Evolutionary conservation across 2,888 invertebrate species (phyloP).

Genomic region (Lepeophtheirus nordmannii): DNA sequence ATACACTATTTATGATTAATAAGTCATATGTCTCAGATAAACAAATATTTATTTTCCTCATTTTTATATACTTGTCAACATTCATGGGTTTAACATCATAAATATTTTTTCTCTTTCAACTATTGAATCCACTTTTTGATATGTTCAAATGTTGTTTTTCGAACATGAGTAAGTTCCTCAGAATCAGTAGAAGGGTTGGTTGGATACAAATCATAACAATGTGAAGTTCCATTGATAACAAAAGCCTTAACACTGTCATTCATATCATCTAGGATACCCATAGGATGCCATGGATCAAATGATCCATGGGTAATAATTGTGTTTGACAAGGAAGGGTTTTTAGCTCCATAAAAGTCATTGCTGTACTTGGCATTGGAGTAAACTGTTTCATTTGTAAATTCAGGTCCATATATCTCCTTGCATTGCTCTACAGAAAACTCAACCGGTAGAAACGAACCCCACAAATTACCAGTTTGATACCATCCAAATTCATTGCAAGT

Average conservation of each 20-base stretch:
- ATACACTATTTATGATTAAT: too few species aligned
- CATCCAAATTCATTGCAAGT: conserved; percentile 5
- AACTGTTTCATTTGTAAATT: not conserved
- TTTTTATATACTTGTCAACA: too few species aligned
- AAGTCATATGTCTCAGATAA: too few species aligned
- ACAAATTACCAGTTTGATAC: not conserved
- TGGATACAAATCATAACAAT: not conserved
- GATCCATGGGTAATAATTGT: not conserved
- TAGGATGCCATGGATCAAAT: not conserved
- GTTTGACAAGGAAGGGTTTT: not conserved
- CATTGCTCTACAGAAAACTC: not conserved
- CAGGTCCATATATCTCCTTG: not conserved
- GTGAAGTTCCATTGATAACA: conserved; percentile 2
- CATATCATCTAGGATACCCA: not conserved
- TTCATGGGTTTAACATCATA: too few species aligned
- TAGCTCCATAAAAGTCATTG: not conserved
- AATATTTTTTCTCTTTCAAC: too few species aligned
- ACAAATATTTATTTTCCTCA: too few species aligned
- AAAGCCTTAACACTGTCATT: not conserved
- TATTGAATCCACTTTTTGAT: not conserved
- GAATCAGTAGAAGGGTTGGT: not conserved
- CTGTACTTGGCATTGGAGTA: not conserved
- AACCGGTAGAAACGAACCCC: not conserved
- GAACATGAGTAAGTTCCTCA: not conserved
- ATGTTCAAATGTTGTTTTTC: not conserved